Percentiles rank a stretch among this genome's conserved stretches.
Conservation (phyloP, 1,140 invertebrate genomes). For the Drosophila varians region DNA sequence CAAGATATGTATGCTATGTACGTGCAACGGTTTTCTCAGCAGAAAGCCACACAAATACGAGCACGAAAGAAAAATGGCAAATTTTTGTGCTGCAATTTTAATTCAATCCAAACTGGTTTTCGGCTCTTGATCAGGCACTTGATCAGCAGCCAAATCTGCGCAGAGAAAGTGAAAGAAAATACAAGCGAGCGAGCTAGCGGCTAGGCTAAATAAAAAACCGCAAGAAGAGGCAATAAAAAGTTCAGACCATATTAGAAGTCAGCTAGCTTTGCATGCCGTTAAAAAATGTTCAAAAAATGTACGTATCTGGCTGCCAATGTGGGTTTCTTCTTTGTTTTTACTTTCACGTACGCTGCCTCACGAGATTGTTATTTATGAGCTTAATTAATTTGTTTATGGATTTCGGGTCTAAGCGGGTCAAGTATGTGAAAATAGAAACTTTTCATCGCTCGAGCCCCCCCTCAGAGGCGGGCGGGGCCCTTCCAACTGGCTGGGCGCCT, state of each 20-base stretch:
- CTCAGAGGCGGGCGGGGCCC: conserved; percentile 2
- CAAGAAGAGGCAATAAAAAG: conserved; percentile 72
- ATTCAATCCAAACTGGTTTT: conserved; percentile 76
- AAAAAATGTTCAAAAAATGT: conserved; percentile 28
- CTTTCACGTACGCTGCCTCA: conserved; percentile 64
- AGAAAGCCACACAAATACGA: conserved; percentile 22
- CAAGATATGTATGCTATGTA: too few relatives aligned
- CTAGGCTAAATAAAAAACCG: conserved; percentile 45
- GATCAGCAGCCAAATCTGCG: conserved; percentile 76
- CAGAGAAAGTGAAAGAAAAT: conserved; percentile 80
- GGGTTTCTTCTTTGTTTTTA: conserved; percentile 76
- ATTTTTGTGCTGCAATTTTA: conserved; percentile 71
- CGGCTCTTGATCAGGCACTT: conserved; percentile 51
- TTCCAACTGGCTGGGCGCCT: conserved; percentile 13
- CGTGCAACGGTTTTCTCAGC: conserved; percentile 58
- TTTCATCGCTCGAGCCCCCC: conserved; percentile 16
- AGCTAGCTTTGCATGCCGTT: conserved; percentile 70
- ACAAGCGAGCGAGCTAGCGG: conserved; percentile 36
- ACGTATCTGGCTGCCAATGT: conserved; percentile 45
- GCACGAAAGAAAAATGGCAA: conserved; percentile 47
- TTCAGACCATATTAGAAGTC: conserved; percentile 79
- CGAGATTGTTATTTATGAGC: conserved; percentile 65
- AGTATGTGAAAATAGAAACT: conserved; percentile 69
- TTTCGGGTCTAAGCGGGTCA: conserved; percentile 61
- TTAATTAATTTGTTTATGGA: conserved; percentile 71